These are phyloP conservation scores for Plagodis pulveraria DNA, from an alignment of 2,888 invertebrate genomes.

Conservation along the genomic window DNA sequence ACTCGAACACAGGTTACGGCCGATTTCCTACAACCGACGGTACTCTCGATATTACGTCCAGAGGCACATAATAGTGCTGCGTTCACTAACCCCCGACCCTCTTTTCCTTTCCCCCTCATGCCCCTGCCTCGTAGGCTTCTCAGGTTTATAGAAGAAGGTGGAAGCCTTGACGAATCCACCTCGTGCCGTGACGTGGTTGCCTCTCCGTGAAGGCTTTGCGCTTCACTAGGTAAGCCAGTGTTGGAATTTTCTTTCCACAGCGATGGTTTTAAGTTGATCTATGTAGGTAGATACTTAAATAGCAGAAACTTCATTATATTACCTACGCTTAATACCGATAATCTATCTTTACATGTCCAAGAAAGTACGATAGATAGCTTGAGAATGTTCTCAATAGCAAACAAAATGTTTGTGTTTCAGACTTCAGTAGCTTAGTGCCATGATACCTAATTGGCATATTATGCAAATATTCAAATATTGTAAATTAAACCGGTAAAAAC, in stretches of 20 bases:
- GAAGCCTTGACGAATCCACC: slow-evolving; percentile 66
- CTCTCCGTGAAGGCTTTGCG: slow-evolving; percentile 53
- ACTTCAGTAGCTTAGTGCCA: no score
- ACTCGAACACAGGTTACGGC: slow-evolving; percentile 61
- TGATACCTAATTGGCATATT: no score
- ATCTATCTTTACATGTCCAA: no score
- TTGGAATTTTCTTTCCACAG: neutral
- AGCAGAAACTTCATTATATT: no score
- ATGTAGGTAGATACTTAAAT: no score
- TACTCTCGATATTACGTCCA: slow-evolving; percentile 69
- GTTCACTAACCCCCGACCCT: slow-evolving; percentile 55
- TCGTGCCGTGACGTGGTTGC: slow-evolving; percentile 60
- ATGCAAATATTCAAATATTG: no score
- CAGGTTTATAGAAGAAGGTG: slow-evolving; percentile 16
- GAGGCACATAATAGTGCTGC: slow-evolving; percentile 67
- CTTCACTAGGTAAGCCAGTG: slow-evolving; percentile 47
- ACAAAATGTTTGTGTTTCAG: no score
- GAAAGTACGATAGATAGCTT: no score
- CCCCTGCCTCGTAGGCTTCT: slow-evolving; percentile 19
- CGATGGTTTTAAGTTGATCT: no score
- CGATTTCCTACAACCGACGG: slow-evolving; percentile 68
- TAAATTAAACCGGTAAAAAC: no score
- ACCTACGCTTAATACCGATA: no score
- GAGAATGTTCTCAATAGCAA: no score
- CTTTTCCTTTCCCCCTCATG: slow-evolving; percentile 16